Percentiles rank a stretch among this genome's conserved stretches.
Evolutionary conservation across 1,140 invertebrate species (phyloP).

Genomic region (Sycophila sp.): DNA sequence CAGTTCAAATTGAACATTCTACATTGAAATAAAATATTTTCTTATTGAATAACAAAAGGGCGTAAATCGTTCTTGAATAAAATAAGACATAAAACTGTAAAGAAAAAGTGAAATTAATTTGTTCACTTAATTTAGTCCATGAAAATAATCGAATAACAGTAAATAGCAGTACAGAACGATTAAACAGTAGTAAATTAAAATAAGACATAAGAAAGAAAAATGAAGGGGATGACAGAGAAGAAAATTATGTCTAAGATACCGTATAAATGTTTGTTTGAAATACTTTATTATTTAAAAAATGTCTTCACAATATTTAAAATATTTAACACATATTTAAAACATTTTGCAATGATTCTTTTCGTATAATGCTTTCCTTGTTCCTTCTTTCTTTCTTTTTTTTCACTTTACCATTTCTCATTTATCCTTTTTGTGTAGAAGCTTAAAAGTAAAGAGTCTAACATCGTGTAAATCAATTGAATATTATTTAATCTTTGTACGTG

Average conservation of each 20-base stretch:
- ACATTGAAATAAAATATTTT: too few relatives aligned
- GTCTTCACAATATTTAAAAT: constrained; percentile 36
- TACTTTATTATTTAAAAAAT: constrained; percentile 33
- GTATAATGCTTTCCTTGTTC: constrained; percentile 18
- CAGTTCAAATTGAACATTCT: too few relatives aligned
- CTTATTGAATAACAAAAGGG: too few relatives aligned
- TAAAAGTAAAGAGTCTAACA: constrained; percentile 35
- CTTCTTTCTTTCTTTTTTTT: constrained; percentile 8
- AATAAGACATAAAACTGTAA: too few relatives aligned
- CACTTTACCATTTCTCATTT: background rate
- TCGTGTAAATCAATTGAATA: constrained; percentile 37
- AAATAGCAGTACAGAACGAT: too few relatives aligned
- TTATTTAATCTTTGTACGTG: constrained; percentile 33
- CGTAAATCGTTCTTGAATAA: too few relatives aligned
- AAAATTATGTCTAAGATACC: constrained; percentile 14
- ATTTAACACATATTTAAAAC: constrained; percentile 34
- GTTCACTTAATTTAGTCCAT: too few relatives aligned
- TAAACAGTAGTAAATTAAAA: too few relatives aligned
- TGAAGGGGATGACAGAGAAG: background rate
- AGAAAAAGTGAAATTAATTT: too few relatives aligned
- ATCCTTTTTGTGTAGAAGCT: constrained; percentile 24
- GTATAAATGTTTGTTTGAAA: constrained; percentile 25
- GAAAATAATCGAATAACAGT: too few relatives aligned
- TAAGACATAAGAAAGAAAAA: too few relatives aligned
- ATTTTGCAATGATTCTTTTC: constrained; percentile 32